These are phyloP conservation scores for Spea multiplicata DNA, from an alignment of 2,113 vertebrate species.

Conservation along the genomic window DNA sequence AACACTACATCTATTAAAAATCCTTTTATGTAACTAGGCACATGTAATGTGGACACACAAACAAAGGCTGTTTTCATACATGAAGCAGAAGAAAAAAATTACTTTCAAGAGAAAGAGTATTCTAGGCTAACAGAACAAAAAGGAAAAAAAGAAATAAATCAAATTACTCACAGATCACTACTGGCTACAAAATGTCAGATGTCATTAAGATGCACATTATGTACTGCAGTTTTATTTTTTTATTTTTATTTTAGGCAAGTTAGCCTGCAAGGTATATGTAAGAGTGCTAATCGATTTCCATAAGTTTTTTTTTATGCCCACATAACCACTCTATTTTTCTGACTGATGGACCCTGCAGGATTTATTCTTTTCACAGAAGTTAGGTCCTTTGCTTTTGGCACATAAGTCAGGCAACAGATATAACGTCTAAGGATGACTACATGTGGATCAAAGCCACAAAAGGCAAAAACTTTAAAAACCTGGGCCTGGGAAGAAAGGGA, in stretches of 20 bases:
- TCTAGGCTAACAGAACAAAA: neutral
- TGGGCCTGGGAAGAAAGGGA: neutral
- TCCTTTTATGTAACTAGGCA: neutral
- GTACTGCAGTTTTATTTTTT: constrained; percentile 10
- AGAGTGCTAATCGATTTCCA: constrained; percentile 38
- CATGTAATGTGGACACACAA: neutral
- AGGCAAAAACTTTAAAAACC: constrained; percentile 24
- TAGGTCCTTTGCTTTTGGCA: constrained; percentile 36
- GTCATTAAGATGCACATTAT: constrained; percentile 11
- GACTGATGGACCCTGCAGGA: constrained; percentile 34
- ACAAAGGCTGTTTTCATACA: neutral
- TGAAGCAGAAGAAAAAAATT: neutral
- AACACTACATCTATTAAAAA: neutral
- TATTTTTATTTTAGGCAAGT: constrained; percentile 9
- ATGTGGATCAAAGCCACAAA: constrained; percentile 17
- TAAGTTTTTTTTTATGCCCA: constrained; percentile 28
- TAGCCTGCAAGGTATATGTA: constrained; percentile 30
- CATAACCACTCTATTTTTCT: constrained; percentile 5
- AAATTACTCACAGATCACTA: neutral
- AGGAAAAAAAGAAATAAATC: neutral
- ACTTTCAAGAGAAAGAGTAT: neutral
- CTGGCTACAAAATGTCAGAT: constrained; percentile 30
- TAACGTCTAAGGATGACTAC: constrained; percentile 15
- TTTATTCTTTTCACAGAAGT: constrained; percentile 28
- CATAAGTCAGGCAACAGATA: constrained; percentile 27